A percentile compares a stretch with the other conserved stretches of the same genome.
phyloP scores from a whole-genome alignment of 2,888 invertebrate genomes.

The Andrena bucephala region DNA sequence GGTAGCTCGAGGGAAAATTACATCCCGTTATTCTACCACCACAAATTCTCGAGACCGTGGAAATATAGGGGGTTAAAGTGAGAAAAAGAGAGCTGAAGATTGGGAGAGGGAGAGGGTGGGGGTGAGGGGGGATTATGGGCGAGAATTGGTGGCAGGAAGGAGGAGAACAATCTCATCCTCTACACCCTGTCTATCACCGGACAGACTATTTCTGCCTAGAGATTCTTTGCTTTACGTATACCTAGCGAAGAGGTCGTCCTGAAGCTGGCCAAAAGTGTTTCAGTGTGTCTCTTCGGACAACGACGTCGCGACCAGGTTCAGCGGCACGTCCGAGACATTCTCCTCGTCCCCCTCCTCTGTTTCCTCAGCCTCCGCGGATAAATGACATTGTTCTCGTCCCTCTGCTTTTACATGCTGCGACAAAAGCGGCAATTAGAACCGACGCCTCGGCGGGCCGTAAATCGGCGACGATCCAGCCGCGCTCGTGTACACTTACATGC shows the following conservation, averaged over 20 bases:
- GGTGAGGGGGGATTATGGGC: constrained; percentile 8
- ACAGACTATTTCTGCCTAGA: constrained; percentile 58
- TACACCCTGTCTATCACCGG: constrained; percentile 66
- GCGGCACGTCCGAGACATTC: constrained; percentile 88
- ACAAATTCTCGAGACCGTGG: constrained; percentile 57
- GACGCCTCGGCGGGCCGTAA: no score
- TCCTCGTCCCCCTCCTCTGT: constrained; percentile 85
- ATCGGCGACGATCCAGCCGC: no score
- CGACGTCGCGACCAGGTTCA: constrained; percentile 90
- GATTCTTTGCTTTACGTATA: constrained; percentile 65
- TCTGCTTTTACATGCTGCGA: constrained; percentile 80
- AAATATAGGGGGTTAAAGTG: constrained; percentile 41
- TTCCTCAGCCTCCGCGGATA: constrained; percentile 76
- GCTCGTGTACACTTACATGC: constrained; percentile 78
- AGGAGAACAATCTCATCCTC: constrained; percentile 58
- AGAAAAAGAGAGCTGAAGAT: constrained; percentile 38
- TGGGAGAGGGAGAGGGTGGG: constrained; percentile 6
- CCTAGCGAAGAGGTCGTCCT: constrained; percentile 55
- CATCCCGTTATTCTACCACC: constrained; percentile 61
- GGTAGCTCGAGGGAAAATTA: constrained; percentile 69
- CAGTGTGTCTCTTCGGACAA: constrained; percentile 88
- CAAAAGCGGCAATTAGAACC: constrained; percentile 9
- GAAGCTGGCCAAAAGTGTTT: constrained; percentile 54
- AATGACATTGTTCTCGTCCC: constrained; percentile 78
- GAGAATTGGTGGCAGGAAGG: constrained; percentile 55